Evolutionary conservation across 2,888 invertebrate genomes (phyloP).

Genomic region (Plebejus anna): DNA sequence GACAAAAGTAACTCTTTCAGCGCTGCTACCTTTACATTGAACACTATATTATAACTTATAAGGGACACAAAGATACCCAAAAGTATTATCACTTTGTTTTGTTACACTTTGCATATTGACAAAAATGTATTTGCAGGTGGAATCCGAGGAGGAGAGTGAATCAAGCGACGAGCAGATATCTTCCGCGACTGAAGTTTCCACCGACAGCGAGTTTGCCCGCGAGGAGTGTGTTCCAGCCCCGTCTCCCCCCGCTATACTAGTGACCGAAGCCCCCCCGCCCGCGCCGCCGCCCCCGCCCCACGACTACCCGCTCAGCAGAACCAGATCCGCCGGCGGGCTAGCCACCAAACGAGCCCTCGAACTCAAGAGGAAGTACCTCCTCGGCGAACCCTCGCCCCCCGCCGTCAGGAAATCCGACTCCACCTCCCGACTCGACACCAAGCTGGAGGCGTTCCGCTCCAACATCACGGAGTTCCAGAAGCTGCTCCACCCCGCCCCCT

Average conservation of each 20-base stretch:
- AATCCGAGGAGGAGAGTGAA: conserved; percentile 78
- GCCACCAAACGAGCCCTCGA: conserved; percentile 93
- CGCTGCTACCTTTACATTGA: neutral
- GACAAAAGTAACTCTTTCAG: neutral
- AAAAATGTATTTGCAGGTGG: conserved; percentile 53
- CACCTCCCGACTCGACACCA: conserved; percentile 90
- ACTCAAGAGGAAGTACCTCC: conserved; percentile 90
- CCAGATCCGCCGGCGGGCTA: conserved; percentile 92
- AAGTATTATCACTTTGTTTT: neutral
- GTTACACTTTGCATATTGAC: neutral
- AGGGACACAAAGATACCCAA: neutral
- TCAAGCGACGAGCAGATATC: conserved; percentile 87
- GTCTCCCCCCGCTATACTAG: conserved; percentile 87
- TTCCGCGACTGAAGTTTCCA: conserved; percentile 94
- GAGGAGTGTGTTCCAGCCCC: conserved; percentile 86
- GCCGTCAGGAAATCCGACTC: conserved; percentile 90
- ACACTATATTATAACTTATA: neutral
- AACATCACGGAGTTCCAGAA: conserved; percentile 94
- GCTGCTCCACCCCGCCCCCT: conserved; percentile 87
- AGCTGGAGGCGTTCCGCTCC: conserved; percentile 90
- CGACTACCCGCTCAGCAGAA: conserved; percentile 89
- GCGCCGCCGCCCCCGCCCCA: conserved; percentile 77
- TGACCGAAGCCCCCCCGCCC: conserved; percentile 89
- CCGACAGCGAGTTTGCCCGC: conserved; percentile 94
- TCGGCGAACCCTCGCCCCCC: conserved; percentile 85